A percentile compares a stretch with the other conserved stretches of the same genome.
phyloP scores from a whole-genome alignment of 2,797 vertebrate species.

The Triplophysa bombifrons region DNA sequence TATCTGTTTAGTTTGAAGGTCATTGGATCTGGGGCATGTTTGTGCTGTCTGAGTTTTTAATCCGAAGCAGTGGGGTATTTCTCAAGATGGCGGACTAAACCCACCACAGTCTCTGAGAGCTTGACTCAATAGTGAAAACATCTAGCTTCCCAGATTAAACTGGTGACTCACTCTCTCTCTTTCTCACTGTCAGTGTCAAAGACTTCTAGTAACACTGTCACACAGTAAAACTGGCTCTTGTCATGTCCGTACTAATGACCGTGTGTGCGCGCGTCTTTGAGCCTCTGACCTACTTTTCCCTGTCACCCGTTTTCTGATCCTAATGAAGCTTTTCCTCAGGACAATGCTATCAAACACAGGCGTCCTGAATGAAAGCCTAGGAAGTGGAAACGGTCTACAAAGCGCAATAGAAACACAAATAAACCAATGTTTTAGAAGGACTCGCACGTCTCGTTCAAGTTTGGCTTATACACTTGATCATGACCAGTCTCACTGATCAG shows the following conservation, averaged over 20 bases:
- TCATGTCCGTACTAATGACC: slow-evolving; percentile 38
- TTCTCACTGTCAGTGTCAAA: slow-evolving; percentile 28
- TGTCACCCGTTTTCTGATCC: slow-evolving; percentile 50
- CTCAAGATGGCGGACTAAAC: slow-evolving; percentile 45
- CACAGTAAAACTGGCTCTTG: slow-evolving; percentile 44
- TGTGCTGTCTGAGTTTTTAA: slow-evolving; percentile 22
- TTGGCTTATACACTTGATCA: not conserved
- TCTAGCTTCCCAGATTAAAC: slow-evolving; percentile 41
- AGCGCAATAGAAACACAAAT: slow-evolving; percentile 24
- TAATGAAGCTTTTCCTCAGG: slow-evolving; percentile 51
- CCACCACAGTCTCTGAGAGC: slow-evolving; percentile 36
- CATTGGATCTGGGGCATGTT: not conserved
- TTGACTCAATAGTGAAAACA: slow-evolving; percentile 41
- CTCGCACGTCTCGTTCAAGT: not conserved
- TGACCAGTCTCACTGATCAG: not conserved
- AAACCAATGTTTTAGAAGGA: slow-evolving; percentile 30
- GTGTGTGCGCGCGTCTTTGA: slow-evolving; percentile 35
- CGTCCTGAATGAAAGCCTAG: slow-evolving; percentile 28
- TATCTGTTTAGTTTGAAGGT: not conserved
- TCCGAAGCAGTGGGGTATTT: slow-evolving; percentile 31
- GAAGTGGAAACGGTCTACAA: slow-evolving; percentile 25
- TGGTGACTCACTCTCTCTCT: slow-evolving; percentile 31
- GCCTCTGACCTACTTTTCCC: slow-evolving; percentile 56
- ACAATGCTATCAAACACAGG: slow-evolving; percentile 45
- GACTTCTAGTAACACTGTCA: slow-evolving; percentile 38